A percentile compares a stretch with the other conserved stretches of the same genome.
These are phyloP conservation scores for Drosophila navojoa DNA, from an alignment of 1,140 invertebrate genomes.

Conservation along the genomic window DNA sequence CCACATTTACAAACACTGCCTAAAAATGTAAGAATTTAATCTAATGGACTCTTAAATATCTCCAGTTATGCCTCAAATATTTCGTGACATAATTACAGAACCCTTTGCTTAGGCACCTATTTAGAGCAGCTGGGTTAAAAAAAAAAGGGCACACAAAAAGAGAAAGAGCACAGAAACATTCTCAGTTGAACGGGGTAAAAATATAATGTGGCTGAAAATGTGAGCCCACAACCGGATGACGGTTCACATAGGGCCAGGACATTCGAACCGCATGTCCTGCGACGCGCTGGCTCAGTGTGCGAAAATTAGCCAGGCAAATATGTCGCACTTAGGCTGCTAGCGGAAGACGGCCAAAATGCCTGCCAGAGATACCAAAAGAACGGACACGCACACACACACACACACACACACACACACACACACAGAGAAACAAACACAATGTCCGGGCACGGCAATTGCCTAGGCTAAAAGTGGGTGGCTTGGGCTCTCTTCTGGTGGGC, in stretches of 20 bases:
- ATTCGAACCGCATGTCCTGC: conserved; percentile 65
- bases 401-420: too few relatives aligned
- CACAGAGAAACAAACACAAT: conserved; percentile 15
- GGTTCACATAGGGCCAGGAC: conserved; percentile 36
- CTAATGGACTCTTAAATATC: neutral
- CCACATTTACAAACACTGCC: too few relatives aligned
- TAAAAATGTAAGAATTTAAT: too few relatives aligned
- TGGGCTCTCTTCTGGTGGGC: neutral
- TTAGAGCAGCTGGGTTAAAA: too few relatives aligned
- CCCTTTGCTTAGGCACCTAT: neutral
- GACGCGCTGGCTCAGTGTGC: conserved; percentile 22
- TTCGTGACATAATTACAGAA: conserved; percentile 4
- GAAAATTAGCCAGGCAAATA: conserved; percentile 79
- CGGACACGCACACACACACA: conserved; percentile 8
- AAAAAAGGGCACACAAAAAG: too few relatives aligned
- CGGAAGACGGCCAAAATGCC: conserved; percentile 43
- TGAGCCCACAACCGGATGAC: neutral
- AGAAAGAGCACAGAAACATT: too few relatives aligned
- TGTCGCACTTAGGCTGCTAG: conserved; percentile 75
- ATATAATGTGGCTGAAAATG: conserved; percentile 12
- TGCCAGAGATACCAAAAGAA: conserved; percentile 32
- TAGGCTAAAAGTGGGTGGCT: conserved; percentile 31
- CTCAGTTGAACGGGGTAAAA: neutral
- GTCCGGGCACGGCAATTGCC: conserved; percentile 65
- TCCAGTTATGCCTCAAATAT: neutral